Conservation (phyloP, 1,140 invertebrate genomes). For the Bombus pyrosoma region DNA sequence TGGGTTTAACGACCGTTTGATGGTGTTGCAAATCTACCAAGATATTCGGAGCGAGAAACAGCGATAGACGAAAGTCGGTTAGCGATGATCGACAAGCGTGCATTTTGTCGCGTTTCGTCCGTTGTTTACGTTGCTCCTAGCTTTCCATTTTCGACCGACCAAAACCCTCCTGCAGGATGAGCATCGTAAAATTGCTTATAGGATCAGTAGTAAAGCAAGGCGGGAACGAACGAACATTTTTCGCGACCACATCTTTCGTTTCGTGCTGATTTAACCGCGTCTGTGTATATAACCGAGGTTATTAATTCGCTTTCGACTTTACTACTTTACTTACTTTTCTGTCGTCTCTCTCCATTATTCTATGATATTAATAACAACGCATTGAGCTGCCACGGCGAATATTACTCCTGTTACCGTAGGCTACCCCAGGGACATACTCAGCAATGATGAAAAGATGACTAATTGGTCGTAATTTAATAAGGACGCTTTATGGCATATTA, state of each 20-base stretch:
- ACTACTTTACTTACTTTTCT: background rate
- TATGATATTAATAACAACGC: background rate
- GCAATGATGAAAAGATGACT: too few relatives aligned
- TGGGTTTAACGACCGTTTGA: too few relatives aligned
- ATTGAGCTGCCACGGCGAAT: background rate
- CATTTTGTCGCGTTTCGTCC: background rate
- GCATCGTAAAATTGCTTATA: constrained; percentile 39
- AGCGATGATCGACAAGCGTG: constrained; percentile 3
- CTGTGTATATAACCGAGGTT: too few relatives aligned
- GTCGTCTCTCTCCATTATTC: background rate
- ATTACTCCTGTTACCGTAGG: background rate
- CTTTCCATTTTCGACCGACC: constrained; percentile 4
- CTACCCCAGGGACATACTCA: too few relatives aligned
- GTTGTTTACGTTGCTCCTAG: background rate
- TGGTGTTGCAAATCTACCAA: background rate
- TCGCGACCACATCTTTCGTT: background rate
- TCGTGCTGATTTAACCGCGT: background rate
- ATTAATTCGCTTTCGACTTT: background rate
- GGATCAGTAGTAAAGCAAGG: constrained; percentile 7
- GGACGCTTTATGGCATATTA: too few relatives aligned
- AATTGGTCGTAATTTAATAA: too few relatives aligned
- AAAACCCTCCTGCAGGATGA: background rate
- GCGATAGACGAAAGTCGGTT: background rate
- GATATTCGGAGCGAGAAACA: background rate
- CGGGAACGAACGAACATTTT: background rate